Base-by-base conservation (phyloP, 2,888 invertebrate species). In the Volucella inanis region DNA sequence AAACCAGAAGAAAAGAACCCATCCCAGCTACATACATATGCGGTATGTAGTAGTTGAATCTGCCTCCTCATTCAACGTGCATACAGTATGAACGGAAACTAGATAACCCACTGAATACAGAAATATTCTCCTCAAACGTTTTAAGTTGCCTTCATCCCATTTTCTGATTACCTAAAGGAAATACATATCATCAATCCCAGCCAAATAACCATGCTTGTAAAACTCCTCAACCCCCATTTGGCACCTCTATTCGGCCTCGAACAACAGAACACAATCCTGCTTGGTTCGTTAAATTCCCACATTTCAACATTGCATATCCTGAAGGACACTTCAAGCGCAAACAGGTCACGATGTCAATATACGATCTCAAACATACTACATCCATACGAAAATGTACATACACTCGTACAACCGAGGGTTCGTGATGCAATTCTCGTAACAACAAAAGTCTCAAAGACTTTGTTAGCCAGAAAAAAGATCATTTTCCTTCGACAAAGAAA, bases 341-440 rank as follows among this genome's bases (percentile, higher is more conserved):
- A 81, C 81, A 72, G 81, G 85, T 81, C 76, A 81, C 76, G 72
- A 68, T 77, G 81, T 81, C 76, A 85, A 72, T 67, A 59, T 12
- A 49, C 31, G 31, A 31, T 4, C 31, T 0, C 31, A 31, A 6
- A 22, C 18, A 22, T 22, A 22, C 18, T n/a, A n/a, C n/a, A n/a
- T n/a, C n/a, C n/a, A n/a, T n/a, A 2, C 2, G 3, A 3, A 3
- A 2, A 22, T 3, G 3, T 22, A 22, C 3, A 3, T 31, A 45
- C 50, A 43, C 18, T 49, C 8, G 11, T 39, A 31, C 6, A 31
- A 1, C 31, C 31, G 6, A 31, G 31, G 15, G 22, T 47, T 12
- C 71, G 49, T 80, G 71, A 76, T 76, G 76, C 75, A 70, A 64
- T 45, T 61, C 65, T 31, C 31, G 0, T 31, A 31, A 52, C 71